Evolutionary conservation across 2,113 vertebrate genomes (phyloP).

Genomic region (Spermophilus dauricus): DNA sequence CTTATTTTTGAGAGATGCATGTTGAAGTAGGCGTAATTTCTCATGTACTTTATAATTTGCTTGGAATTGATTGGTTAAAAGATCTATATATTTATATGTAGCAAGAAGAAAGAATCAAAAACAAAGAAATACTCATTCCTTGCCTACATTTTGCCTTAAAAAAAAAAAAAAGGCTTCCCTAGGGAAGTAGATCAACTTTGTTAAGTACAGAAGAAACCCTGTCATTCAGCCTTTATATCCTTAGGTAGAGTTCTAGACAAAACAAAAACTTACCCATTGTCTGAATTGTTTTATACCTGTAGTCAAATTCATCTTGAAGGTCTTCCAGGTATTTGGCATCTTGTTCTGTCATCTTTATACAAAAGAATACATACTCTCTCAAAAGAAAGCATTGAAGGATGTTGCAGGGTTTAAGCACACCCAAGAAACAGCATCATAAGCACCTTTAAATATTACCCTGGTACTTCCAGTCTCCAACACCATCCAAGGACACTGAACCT

Average conservation of each 20-base stretch:
- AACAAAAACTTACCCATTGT: slow-evolving; percentile 92
- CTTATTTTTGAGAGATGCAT: not conserved
- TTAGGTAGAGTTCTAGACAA: not conserved
- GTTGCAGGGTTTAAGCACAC: not conserved
- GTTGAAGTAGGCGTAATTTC: not conserved
- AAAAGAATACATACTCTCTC: slow-evolving; percentile 61
- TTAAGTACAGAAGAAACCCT: not conserved
- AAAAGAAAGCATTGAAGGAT: not conserved
- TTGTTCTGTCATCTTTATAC: slow-evolving; percentile 95
- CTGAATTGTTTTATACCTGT: slow-evolving; percentile 97
- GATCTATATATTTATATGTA: not conserved
- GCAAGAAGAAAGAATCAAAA: slow-evolving; percentile 2
- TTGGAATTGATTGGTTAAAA: not conserved
- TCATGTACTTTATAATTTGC: not conserved
- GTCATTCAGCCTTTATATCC: not conserved
- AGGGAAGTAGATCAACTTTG: not conserved
- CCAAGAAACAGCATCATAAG: not conserved
- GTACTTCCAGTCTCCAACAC: not conserved
- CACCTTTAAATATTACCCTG: not conserved
- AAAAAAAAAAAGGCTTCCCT: not conserved
- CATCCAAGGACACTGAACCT: not conserved
- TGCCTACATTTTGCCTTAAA: not conserved
- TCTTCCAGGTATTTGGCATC: slow-evolving; percentile 97
- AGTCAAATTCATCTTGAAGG: slow-evolving; percentile 98
- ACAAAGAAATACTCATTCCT: not conserved